Conservation (phyloP, 1,140 invertebrate species). For the Yoshiicerus persimilis region DNA sequence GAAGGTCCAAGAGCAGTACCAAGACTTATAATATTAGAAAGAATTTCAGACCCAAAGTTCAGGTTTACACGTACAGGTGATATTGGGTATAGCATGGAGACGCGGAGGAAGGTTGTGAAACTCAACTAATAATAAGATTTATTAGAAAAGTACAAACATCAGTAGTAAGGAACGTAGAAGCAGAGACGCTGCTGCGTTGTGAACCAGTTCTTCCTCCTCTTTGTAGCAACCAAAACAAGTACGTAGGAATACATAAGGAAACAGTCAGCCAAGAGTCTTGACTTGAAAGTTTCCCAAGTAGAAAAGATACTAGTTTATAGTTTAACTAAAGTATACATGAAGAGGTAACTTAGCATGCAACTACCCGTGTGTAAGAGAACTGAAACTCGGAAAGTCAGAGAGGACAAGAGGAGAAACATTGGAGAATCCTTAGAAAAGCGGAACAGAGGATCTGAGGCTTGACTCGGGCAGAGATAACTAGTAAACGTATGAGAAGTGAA, state of each 20-base stretch:
- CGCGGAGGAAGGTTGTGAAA: not conserved
- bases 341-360: not conserved
- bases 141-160: not conserved
- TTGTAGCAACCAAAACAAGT: not conserved
- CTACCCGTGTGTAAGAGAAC: not conserved
- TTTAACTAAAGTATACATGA: not conserved
- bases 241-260: not conserved
- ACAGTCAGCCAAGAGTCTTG: not conserved
- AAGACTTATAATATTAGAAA: not conserved
- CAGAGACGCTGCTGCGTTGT: not conserved
- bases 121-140: not conserved
- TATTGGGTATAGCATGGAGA: not conserved
- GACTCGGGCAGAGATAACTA: not conserved
- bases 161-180: not conserved
- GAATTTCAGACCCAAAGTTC: not conserved
- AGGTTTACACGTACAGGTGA: not conserved
- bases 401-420: not conserved
- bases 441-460: not conserved
- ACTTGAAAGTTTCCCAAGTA: not conserved
- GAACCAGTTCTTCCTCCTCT: not conserved
- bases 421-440: not conserved
- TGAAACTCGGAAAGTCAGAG: not conserved
- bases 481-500: not conserved
- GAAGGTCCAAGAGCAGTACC: not conserved
- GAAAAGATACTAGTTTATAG: not conserved